phyloP scores from a whole-genome alignment of 2,888 invertebrate species.

The Liopterus haemorrhoidalis region DNA sequence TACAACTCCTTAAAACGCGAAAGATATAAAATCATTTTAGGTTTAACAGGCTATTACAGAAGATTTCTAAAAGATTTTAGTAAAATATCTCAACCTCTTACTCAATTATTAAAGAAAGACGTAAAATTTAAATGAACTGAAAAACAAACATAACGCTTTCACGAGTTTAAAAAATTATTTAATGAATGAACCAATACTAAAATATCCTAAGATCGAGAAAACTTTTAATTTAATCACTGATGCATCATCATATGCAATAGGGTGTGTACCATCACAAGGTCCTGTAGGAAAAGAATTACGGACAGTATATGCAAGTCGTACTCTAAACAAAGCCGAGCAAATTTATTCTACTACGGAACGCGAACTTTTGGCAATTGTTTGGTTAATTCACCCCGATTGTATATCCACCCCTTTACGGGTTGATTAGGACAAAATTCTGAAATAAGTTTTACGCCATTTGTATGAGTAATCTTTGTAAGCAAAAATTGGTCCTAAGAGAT shows the following conservation, averaged over 20 bases:
- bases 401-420: too few species aligned
- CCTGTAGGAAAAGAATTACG: too few species aligned
- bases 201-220: slow-evolving; percentile 39
- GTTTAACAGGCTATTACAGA: slow-evolving; percentile 33
- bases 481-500: too few species aligned
- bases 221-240: slow-evolving; percentile 37
- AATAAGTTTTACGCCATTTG: too few species aligned
- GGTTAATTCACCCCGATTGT: too few species aligned
- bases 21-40: slow-evolving; percentile 35
- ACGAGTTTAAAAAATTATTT: slow-evolving; percentile 37
- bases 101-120: slow-evolving; percentile 24
- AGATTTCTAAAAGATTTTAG: slow-evolving; percentile 31
- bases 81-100: too few species aligned
- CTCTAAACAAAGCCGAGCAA: too few species aligned
- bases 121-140: slow-evolving; percentile 13
- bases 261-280: too few species aligned
- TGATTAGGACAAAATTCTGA: too few species aligned
- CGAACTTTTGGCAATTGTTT: slow-evolving; percentile 34
- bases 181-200: slow-evolving; percentile 34
- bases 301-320: too few species aligned
- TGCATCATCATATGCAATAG: slow-evolving; percentile 35
- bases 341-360: slow-evolving; percentile 34
- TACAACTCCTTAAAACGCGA: slow-evolving; percentile 29
- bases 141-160: slow-evolving; percentile 40
- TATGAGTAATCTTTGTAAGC: too few species aligned